These are phyloP conservation scores for Salvelinus fontinalis DNA, from an alignment of 2,113 vertebrate genomes.

Conservation along the genomic window DNA sequence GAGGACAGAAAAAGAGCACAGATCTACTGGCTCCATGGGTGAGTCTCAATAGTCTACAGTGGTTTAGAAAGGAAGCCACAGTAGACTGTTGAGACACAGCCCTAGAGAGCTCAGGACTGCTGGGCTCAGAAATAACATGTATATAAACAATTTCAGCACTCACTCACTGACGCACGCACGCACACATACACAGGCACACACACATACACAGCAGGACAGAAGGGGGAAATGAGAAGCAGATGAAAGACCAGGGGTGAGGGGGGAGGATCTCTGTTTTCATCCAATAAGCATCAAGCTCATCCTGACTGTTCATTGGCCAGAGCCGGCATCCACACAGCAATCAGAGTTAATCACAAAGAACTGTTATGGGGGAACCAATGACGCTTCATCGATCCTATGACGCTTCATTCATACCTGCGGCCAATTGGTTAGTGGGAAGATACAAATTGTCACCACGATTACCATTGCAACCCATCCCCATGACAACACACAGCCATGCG, in stretches of 20 bases:
- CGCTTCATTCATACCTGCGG: slow-evolving; percentile 19
- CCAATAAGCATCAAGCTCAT: slow-evolving; percentile 36
- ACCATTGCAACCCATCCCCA: slow-evolving; percentile 32
- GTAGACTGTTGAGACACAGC: slow-evolving; percentile 30
- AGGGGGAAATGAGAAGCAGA: not conserved
- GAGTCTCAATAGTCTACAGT: slow-evolving; percentile 33
- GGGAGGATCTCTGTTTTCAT: slow-evolving; percentile 36
- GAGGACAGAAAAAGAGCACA: slow-evolving; percentile 17
- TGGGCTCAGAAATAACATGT: slow-evolving; percentile 28
- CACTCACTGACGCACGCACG: slow-evolving; percentile 17
- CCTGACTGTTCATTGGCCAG: slow-evolving; percentile 38
- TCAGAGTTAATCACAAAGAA: slow-evolving; percentile 51
- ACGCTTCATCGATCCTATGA: slow-evolving; percentile 35
- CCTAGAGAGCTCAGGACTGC: slow-evolving; percentile 1
- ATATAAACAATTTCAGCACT: slow-evolving; percentile 11
- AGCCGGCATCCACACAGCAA: slow-evolving; percentile 41
- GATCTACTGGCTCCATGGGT: slow-evolving; percentile 17
- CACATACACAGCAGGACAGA: slow-evolving; percentile 19
- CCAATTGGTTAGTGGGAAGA: slow-evolving; percentile 52
- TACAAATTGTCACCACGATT: slow-evolving; percentile 24
- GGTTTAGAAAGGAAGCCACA: not conserved
- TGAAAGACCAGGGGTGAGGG: slow-evolving; percentile 16
- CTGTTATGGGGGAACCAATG: slow-evolving; percentile 18
- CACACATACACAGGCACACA: slow-evolving; percentile 6
- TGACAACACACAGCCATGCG: slow-evolving; percentile 41